Conservation (phyloP, 2,113 vertebrate species). For the Pelodiscus sinensis region DNA sequence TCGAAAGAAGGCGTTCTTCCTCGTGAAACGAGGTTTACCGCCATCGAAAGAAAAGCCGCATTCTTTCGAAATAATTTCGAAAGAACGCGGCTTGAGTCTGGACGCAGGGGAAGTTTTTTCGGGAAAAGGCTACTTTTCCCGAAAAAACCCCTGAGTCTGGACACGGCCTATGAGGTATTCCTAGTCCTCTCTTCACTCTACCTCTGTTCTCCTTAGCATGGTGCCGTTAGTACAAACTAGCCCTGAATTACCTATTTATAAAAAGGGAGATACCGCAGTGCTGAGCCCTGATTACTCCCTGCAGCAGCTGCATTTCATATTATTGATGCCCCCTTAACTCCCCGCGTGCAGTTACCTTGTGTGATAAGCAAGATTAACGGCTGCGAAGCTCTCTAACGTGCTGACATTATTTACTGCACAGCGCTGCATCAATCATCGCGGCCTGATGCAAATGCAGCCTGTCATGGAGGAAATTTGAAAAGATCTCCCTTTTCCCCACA, state of each 20-base stretch:
- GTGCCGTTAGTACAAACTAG: background rate
- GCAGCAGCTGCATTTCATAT: background rate
- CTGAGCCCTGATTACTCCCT: background rate
- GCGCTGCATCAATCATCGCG: conserved; percentile 54
- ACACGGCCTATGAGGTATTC: too few relatives aligned
- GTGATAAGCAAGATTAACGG: conserved; percentile 61
- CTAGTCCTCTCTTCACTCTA: background rate
- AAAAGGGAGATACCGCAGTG: background rate
- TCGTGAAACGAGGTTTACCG: too few relatives aligned
- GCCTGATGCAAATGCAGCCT: conserved; percentile 50
- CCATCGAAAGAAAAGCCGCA: too few relatives aligned
- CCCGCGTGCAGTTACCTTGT: conserved; percentile 30
- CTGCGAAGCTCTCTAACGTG: conserved; percentile 44
- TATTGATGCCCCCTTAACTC: conserved; percentile 6
- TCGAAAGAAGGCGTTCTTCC: too few relatives aligned
- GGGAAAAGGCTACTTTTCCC: too few relatives aligned
- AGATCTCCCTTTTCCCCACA: conserved; percentile 47
- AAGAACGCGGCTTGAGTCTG: too few relatives aligned
- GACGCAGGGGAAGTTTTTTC: too few relatives aligned
- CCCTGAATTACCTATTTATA: background rate
- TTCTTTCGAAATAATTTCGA: too few relatives aligned
- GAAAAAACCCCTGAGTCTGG: too few relatives aligned
- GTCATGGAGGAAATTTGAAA: conserved; percentile 20
- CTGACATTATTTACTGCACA: conserved; percentile 33
- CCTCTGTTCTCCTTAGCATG: background rate